Conservation (phyloP, 2,888 invertebrate genomes). For the Papilio elwesi region DNA sequence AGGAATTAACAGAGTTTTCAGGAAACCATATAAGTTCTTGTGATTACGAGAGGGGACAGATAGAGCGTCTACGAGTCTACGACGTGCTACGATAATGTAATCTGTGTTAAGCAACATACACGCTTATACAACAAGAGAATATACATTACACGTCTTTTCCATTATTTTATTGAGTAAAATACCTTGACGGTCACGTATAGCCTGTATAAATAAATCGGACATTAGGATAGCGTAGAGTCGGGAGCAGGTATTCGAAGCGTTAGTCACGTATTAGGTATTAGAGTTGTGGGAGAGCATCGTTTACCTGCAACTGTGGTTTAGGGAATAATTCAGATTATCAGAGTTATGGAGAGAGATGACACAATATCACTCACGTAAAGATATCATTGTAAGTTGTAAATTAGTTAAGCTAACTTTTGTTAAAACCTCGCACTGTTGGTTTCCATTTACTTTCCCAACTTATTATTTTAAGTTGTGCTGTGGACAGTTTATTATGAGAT, state of each 20-base stretch:
- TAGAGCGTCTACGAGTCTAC: not conserved
- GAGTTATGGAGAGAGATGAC: not conserved
- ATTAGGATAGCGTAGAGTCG: constrained; percentile 1
- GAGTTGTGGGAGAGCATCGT: not conserved
- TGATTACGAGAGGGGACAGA: not conserved
- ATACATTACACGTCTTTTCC: not conserved
- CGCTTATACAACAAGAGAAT: not conserved
- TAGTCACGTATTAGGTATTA: constrained; percentile 29
- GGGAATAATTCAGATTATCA: constrained; percentile 10
- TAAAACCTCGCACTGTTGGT: too few species aligned
- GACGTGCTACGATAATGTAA: not conserved
- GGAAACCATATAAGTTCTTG: not conserved
- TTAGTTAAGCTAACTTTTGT: not conserved
- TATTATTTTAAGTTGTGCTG: too few species aligned
- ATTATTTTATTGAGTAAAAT: constrained; percentile 14
- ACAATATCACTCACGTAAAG: not conserved
- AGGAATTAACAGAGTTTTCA: not conserved
- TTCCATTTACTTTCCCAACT: too few species aligned
- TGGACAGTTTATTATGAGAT: too few species aligned
- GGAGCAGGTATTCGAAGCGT: constrained; percentile 6
- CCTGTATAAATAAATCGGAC: constrained; percentile 24
- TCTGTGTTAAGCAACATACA: not conserved
- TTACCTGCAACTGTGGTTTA: constrained; percentile 16
- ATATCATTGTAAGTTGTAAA: not conserved
- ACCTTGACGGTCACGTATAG: constrained; percentile 10